These are phyloP conservation scores for Colaptes auratus DNA, from an alignment of 2,113 vertebrate genomes.

Conservation along the genomic window DNA sequence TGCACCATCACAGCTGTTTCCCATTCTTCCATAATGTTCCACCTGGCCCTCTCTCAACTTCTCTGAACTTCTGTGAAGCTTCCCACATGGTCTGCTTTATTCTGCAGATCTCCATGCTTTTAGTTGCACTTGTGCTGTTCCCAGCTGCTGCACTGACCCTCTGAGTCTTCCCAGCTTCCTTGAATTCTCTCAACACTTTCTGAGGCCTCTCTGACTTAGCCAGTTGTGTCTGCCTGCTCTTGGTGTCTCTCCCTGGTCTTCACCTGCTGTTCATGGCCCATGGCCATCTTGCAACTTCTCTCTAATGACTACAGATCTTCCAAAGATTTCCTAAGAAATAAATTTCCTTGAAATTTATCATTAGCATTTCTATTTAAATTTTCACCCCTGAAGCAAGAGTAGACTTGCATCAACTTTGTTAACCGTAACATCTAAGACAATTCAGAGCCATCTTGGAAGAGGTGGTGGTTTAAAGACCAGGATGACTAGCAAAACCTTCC, in stretches of 20 bases:
- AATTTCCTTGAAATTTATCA: neutral
- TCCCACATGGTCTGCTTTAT: slow-evolving; percentile 56
- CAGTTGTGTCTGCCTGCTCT: slow-evolving; percentile 42
- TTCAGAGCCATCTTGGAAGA: slow-evolving; percentile 4
- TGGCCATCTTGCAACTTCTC: slow-evolving; percentile 16
- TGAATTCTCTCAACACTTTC: slow-evolving; percentile 26
- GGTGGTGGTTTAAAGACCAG: neutral
- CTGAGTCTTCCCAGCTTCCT: slow-evolving; percentile 36
- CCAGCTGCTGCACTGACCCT: slow-evolving; percentile 28
- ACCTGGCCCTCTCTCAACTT: slow-evolving; percentile 64
- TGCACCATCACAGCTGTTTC: slow-evolving; percentile 62
- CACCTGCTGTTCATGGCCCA: slow-evolving; percentile 37
- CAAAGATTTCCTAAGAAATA: slow-evolving; percentile 30
- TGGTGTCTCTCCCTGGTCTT: slow-evolving; percentile 16
- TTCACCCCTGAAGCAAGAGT: slow-evolving; percentile 33
- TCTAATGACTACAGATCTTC: neutral
- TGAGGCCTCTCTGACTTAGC: slow-evolving; percentile 10
- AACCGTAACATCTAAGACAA: neutral
- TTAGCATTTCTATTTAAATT: slow-evolving; percentile 25
- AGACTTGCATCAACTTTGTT: neutral
- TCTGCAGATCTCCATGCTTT: slow-evolving; percentile 43
- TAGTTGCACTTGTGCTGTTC: slow-evolving; percentile 25
- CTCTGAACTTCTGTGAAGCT: slow-evolving; percentile 57
- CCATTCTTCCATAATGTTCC: slow-evolving; percentile 61
- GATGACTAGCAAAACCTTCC: neutral